Conservation (phyloP, 1,140 invertebrate species). For the Aphelenchoides besseyi region DNA sequence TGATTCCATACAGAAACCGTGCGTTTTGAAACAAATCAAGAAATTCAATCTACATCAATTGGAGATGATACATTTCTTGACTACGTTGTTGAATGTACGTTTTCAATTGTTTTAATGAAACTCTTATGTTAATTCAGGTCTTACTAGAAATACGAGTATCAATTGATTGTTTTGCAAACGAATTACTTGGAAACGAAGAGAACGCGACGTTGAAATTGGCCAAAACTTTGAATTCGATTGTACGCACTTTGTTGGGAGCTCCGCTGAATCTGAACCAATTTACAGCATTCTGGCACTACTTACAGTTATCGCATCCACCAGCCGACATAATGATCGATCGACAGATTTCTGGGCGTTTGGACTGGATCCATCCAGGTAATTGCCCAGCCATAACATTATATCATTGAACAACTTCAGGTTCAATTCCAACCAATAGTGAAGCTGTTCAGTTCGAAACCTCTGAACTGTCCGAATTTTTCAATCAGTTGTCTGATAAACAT, state of each 20-base stretch:
- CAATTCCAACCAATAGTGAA: conserved; percentile 18
- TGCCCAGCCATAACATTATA: conserved; percentile 8
- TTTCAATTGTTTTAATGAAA: neutral
- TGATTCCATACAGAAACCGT: conserved; percentile 16
- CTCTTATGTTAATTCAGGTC: conserved; percentile 8
- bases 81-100: conserved; percentile 21
- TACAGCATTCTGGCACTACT: conserved; percentile 36
- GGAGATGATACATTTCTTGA: conserved; percentile 11
- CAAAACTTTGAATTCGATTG: neutral
- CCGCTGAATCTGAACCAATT: conserved; percentile 17
- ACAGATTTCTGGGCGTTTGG: conserved; percentile 21
- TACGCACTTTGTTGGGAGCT: neutral
- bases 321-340: conserved; percentile 38
- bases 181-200: conserved; percentile 12
- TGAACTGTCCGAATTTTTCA: conserved; percentile 23
- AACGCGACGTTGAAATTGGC: conserved; percentile 15
- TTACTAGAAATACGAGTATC: conserved; percentile 19
- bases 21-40: conserved; percentile 23
- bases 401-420: conserved; percentile 19
- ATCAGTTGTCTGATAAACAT: neutral
- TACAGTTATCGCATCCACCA: conserved; percentile 45
- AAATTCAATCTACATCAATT: conserved; percentile 32
- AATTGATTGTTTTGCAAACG: too few relatives aligned
- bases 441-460: neutral
- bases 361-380: conserved; percentile 37